Evolutionary conservation across 1,140 invertebrate genomes (phyloP), one percentile per base, ranked within the genome.

Genomic region (Oedothorax gibbosus): DNA sequence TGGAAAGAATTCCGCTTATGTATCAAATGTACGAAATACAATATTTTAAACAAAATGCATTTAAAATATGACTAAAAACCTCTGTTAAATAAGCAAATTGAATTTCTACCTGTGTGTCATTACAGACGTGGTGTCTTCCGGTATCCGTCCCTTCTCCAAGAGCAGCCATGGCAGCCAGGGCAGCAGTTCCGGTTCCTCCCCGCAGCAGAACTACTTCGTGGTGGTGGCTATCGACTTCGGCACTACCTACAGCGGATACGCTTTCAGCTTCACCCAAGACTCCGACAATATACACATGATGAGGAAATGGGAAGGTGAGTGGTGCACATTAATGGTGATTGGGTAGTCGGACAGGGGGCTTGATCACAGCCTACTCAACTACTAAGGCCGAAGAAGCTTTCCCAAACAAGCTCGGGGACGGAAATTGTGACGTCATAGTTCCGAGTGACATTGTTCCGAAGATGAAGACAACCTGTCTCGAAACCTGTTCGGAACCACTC

Each of bases 151-250:
- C 12, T 75, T 85, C 10, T 51, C 14, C 15, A 85, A 71, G 12
- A 57, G 83, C 4, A 54, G 60, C 53, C 7, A 50, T 7, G 9
- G 15, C 0, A 79, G 68, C 35, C 7, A 35, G 35, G 14, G 53
- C 1, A 73, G 14, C 0, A 53, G 18, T 12, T 60, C 56, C 7
- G 73, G 50, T 14, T 21, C 53, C 11, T 83, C 78, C 5, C 85
- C 72, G 8, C 85, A 86, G n/a, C 85, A 82, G 73, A 78, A 78
- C 56, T 84, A 90, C 87, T 90, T 91, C 81, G 92, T 93, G 14
- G 92, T 93, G 1, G 92, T 93, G 8, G 92, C 93, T 20, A 92
- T 93, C 73, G 93, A 93, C 87, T 92, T 93, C 85, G 93, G 93
- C 0, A 93, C 93, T 0, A 93, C 93, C 0, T 93, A 92, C 88